Conservation (phyloP, 1,140 invertebrate genomes). For the Sycophila sp. region DNA sequence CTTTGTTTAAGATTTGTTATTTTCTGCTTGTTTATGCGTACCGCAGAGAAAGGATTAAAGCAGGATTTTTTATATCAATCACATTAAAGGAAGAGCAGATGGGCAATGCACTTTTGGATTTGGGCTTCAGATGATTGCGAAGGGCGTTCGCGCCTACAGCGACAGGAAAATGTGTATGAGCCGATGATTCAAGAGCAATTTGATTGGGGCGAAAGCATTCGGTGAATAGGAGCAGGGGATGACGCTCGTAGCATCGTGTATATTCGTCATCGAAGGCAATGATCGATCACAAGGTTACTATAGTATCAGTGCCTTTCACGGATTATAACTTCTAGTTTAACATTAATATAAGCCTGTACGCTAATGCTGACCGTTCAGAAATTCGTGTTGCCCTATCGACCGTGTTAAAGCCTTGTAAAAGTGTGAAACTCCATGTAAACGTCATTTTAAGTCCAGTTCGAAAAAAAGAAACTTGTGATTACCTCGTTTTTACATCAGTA, state of each 20-base stretch:
- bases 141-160: background rate
- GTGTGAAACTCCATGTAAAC: no score
- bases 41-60: background rate
- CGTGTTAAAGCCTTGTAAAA: no score
- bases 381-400: background rate
- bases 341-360: background rate
- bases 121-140: background rate
- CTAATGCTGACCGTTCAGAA: no score
- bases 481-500: no score
- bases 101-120: background rate
- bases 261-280: background rate
- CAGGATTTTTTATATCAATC: background rate
- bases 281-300: conserved; percentile 4
- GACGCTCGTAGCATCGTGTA: no score
- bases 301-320: background rate
- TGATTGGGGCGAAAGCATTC: background rate
- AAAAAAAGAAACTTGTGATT: no score
- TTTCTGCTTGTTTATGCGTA: background rate
- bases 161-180: background rate
- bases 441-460: no score
- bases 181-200: background rate
- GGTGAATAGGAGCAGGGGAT: background rate
- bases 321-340: background rate
- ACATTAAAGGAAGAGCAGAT: background rate
- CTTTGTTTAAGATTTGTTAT: no score